Percentiles rank a stretch among this genome's conserved stretches.
These are phyloP conservation scores for Drosophila kohkoa DNA, from an alignment of 1,140 invertebrate species.

Conservation along the genomic window DNA sequence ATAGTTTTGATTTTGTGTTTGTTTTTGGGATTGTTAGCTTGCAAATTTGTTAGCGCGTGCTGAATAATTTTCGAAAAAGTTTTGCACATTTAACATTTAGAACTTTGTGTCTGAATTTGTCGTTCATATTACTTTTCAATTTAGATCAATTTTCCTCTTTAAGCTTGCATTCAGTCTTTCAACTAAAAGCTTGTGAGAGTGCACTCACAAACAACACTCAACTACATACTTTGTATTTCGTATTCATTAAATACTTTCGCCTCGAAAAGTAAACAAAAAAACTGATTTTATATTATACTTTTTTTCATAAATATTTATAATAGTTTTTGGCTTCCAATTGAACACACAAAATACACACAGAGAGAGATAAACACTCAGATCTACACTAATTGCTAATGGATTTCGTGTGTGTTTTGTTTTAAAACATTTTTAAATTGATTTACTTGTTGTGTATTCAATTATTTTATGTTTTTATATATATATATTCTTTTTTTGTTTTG, in stretches of 20 bases:
- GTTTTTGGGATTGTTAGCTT: constrained; percentile 31
- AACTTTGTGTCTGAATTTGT: constrained; percentile 17
- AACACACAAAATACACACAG: constrained; percentile 46
- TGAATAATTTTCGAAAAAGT: constrained; percentile 9
- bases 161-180: constrained; percentile 62
- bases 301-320: constrained; percentile 10
- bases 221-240: constrained; percentile 6
- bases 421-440: constrained; percentile 33
- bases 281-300: not conserved
- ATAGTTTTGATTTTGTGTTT: constrained; percentile 34
- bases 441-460: constrained; percentile 55
- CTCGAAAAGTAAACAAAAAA: not conserved
- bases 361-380: constrained; percentile 50
- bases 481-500: constrained; percentile 28
- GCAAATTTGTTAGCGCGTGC: constrained; percentile 14
- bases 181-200: constrained; percentile 53
- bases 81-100: constrained; percentile 44
- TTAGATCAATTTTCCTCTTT: constrained; percentile 5
- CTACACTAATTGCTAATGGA: constrained; percentile 72
- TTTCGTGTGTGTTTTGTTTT: constrained; percentile 44
- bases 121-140: constrained; percentile 8
- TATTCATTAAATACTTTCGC: constrained; percentile 31
- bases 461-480: not conserved
- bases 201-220: constrained; percentile 14
- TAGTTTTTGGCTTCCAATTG: constrained; percentile 42